Conservation (phyloP, 2,113 vertebrate species). For the Zingel zingel region DNA sequence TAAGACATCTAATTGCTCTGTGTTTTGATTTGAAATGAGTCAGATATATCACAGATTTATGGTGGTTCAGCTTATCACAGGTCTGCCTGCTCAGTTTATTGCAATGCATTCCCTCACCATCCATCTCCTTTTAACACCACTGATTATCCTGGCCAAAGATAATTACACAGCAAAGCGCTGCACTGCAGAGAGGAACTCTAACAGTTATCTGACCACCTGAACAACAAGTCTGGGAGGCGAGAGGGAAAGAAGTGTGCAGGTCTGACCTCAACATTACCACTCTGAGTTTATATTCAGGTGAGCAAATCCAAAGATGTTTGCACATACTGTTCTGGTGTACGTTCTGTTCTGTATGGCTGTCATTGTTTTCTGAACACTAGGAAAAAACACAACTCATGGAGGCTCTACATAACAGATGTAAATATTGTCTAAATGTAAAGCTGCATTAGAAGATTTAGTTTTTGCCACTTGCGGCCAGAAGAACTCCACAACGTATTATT, state of each 20-base stretch:
- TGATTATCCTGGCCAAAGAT: constrained; percentile 75
- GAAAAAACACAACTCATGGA: neutral
- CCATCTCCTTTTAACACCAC: constrained; percentile 76
- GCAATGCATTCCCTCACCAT: constrained; percentile 64
- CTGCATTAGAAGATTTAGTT: neutral
- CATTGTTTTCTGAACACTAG: neutral
- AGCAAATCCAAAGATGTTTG: neutral
- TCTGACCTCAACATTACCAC: constrained; percentile 47
- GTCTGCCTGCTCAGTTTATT: constrained; percentile 62
- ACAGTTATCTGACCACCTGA: constrained; percentile 70
- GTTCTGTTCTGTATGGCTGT: too few relatives aligned
- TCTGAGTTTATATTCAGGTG: too few relatives aligned
- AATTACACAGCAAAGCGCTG: constrained; percentile 63
- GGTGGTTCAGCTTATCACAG: constrained; percentile 51
- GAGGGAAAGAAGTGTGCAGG: constrained; percentile 38
- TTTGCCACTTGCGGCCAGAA: neutral
- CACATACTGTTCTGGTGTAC: neutral
- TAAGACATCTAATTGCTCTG: constrained; percentile 54
- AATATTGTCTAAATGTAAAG: neutral
- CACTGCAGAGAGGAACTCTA: constrained; percentile 41
- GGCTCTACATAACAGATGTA: neutral
- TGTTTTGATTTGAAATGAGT: constrained; percentile 58
- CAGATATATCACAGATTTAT: constrained; percentile 43
- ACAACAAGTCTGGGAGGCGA: constrained; percentile 51
- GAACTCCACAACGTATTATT: neutral